These are phyloP conservation scores for Vipera ursinii DNA, from an alignment of 2,797 vertebrate species.

Conservation along the genomic window DNA sequence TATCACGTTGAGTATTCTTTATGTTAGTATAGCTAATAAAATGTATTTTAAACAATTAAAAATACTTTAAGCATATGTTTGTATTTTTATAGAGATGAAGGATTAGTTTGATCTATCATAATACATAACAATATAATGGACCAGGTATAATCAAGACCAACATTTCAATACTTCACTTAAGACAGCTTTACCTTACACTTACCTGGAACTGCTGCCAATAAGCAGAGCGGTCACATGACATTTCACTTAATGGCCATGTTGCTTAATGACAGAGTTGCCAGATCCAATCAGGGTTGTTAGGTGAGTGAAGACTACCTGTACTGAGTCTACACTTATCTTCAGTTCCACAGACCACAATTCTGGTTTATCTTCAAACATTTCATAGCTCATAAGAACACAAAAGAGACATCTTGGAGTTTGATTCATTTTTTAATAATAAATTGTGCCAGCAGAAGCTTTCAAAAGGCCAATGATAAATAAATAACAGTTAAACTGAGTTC, in stretches of 20 bases:
- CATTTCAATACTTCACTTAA: not conserved
- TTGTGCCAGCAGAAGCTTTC: slow-evolving; percentile 81
- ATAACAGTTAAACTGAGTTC: slow-evolving; percentile 83
- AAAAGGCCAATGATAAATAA: slow-evolving; percentile 82
- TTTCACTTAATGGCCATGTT: not conserved
- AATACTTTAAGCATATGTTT: slow-evolving; percentile 57
- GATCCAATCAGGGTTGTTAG: not conserved
- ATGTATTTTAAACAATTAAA: slow-evolving; percentile 64
- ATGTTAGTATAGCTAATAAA: slow-evolving; percentile 66
- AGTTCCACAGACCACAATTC: not conserved
- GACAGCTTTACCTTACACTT: not conserved
- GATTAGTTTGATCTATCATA: slow-evolving; percentile 44
- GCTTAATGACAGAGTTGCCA: not conserved
- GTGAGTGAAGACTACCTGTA: not conserved
- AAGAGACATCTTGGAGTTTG: slow-evolving; percentile 41
- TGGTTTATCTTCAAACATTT: not conserved
- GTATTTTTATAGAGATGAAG: slow-evolving; percentile 42
- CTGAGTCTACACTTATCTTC: not conserved
- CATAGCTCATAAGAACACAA: slow-evolving; percentile 20
- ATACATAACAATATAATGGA: slow-evolving; percentile 18
- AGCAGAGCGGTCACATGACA: not conserved
- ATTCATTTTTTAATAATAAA: slow-evolving; percentile 77
- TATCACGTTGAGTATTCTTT: slow-evolving; percentile 68
- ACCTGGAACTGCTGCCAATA: not conserved
- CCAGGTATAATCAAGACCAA: not conserved